Base-by-base conservation (phyloP, 2,797 vertebrate genomes). In the Enteromius thamalakanensis region DNA sequence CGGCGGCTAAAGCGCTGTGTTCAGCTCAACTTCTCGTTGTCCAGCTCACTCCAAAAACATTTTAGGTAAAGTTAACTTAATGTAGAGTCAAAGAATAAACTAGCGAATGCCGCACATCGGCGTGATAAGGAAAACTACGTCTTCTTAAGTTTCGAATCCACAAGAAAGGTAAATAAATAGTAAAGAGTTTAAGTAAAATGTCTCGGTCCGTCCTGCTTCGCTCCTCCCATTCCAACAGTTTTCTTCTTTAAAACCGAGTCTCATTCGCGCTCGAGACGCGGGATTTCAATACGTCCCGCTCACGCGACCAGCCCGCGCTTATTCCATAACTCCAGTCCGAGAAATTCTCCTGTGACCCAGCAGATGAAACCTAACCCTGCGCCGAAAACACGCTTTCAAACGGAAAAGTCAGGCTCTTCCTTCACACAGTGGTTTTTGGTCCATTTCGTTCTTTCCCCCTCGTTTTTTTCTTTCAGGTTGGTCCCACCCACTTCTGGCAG, bases 341-440 rank as follows among this genome's bases (percentile, higher is more conserved):
- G 2, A 40, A 6, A 34, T n/a, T 23, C 64, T 82, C 79, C 8
- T 6, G 42, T 37, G 32, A 78, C 74, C 64, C 90, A 81, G 87
- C 89, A 86, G 87, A 84, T 87, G 87, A 83, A 84, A 51, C 76
- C 82, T 45, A 87, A 89, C 91, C 92, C 91, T 92, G 92, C 90
- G 90, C 92, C 92, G 92, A 80, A 91, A 88, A 23, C 1, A 37
- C 53, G 4, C 55, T 40, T 62, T 9, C 15, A 12, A 1, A 76
- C 37, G n/a, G 23, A 5, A 47, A 6, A 32, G 64, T 47, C 42
- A 17, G 26, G 2, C 6, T 3, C n/a, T 79, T 70, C 40, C 17
- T 70, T 17, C 65, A 37, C 74, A 37, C 62, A 17, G 40, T 6
- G 47, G 11, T 58, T 42, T 47, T 40, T 15, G 69, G 34, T 51